phyloP scores from a whole-genome alignment of 1,140 invertebrate genomes.

The Ceratina calcarata region DNA sequence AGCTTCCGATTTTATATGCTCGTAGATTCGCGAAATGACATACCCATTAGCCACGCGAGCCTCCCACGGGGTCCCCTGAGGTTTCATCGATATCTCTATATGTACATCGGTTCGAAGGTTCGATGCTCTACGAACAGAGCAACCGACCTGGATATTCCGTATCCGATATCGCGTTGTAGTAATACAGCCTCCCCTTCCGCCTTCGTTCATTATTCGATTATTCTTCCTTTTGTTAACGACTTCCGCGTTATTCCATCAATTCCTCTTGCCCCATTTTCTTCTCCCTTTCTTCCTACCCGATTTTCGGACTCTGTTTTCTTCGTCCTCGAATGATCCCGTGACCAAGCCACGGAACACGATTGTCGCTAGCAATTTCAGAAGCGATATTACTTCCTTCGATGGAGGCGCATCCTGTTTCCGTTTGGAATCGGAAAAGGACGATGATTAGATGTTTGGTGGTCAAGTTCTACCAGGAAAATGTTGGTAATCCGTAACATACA shows the following conservation, averaged over 20 bases:
- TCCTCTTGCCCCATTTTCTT: not conserved
- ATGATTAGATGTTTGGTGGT: no score
- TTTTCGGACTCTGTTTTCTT: no score
- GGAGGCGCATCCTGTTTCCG: no score
- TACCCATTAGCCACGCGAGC: constrained; percentile 47
- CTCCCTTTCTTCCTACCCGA: no score
- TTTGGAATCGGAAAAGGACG: no score
- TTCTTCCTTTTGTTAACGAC: not conserved
- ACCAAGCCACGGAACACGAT: no score
- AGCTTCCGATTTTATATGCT: constrained; percentile 44
- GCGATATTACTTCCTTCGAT: no score
- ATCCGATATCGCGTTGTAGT: constrained; percentile 56
- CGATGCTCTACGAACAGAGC: constrained; percentile 14
- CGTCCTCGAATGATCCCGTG: no score
- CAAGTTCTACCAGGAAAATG: no score
- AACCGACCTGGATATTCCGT: constrained; percentile 57
- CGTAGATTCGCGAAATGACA: constrained; percentile 59
- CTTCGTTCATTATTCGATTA: not conserved
- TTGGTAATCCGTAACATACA: no score
- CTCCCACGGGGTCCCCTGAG: constrained; percentile 34
- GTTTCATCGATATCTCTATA: constrained; percentile 47
- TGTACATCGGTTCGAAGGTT: constrained; percentile 50
- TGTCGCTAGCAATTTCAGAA: no score
- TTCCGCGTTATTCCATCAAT: constrained; percentile 18
- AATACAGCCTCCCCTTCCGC: constrained; percentile 17